Evolutionary conservation across 2,888 invertebrate genomes (phyloP).

Genomic region (Tolmerus cingulatus): DNA sequence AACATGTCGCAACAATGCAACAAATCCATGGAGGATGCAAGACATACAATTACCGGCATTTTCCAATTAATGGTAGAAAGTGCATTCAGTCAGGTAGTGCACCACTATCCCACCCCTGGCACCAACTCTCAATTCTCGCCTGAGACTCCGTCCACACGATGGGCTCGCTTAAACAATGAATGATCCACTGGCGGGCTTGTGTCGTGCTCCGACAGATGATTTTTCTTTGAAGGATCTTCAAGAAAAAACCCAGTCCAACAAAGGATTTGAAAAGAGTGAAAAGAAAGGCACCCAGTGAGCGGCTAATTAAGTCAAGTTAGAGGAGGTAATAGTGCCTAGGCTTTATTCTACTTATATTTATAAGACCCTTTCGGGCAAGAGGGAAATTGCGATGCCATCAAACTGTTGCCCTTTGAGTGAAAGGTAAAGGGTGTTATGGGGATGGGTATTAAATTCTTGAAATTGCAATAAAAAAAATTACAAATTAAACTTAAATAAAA

Average conservation of each 20-base stretch:
- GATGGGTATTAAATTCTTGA: too few species aligned
- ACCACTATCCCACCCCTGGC: background rate
- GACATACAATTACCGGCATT: constrained; percentile 28
- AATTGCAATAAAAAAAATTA: too few species aligned
- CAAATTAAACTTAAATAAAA: background rate
- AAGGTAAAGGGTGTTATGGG: background rate
- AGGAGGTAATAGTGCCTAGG: background rate
- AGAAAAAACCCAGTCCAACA: background rate
- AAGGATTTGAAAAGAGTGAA: constrained; percentile 5
- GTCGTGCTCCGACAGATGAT: background rate
- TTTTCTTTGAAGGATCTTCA: constrained; percentile 9
- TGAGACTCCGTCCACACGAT: background rate
- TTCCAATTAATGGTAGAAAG: constrained; percentile 13
- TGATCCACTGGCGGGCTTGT: background rate
- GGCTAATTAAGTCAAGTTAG: constrained; percentile 12
- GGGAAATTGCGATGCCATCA: background rate
- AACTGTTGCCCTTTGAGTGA: background rate
- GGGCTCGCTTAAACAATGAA: background rate
- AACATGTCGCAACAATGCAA: constrained; percentile 31
- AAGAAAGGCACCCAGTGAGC: background rate
- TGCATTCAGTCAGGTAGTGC: constrained; percentile 21
- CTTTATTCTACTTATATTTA: background rate
- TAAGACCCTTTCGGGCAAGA: background rate
- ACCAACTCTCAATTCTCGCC: background rate
- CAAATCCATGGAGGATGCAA: background rate